phyloP scores from a whole-genome alignment of 2,113 vertebrate species.

The Reinhardtius hippoglossoides region DNA sequence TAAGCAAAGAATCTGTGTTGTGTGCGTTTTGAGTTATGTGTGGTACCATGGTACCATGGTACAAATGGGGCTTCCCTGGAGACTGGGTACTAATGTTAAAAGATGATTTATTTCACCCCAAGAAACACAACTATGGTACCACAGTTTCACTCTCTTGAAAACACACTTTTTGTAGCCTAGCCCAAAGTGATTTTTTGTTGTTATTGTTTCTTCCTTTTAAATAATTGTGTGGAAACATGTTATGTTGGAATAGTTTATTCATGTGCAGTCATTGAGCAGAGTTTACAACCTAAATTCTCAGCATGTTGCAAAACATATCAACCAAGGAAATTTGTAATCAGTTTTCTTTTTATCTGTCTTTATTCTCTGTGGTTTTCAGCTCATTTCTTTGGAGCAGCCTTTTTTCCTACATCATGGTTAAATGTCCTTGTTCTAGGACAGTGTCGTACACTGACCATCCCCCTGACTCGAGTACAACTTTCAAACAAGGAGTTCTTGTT shows the following conservation, averaged over 20 bases:
- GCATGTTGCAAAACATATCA: neutral
- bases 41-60: neutral
- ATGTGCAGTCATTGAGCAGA: neutral
- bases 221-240: too few species aligned
- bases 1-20: conserved; percentile 11
- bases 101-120: neutral
- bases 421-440: neutral
- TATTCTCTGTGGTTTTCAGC: neutral
- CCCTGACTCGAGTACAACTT: neutral
- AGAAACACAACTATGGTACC: neutral
- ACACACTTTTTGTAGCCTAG: neutral
- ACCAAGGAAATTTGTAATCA: neutral
- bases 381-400: neutral
- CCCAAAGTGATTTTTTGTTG: too few species aligned
- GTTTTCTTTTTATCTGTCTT: neutral
- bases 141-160: neutral
- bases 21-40: conserved; percentile 11
- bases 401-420: neutral
- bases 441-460: too few species aligned
- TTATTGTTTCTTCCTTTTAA: too few species aligned
- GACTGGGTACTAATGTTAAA: neutral
- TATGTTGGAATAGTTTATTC: too few species aligned
- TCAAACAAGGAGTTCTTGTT: too few species aligned
- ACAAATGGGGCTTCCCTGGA: conserved; percentile 12
- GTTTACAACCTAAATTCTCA: neutral